Conservation (phyloP, 35 echinoderm and acorn worm species). For the Stichopus chloronotus region DNA sequence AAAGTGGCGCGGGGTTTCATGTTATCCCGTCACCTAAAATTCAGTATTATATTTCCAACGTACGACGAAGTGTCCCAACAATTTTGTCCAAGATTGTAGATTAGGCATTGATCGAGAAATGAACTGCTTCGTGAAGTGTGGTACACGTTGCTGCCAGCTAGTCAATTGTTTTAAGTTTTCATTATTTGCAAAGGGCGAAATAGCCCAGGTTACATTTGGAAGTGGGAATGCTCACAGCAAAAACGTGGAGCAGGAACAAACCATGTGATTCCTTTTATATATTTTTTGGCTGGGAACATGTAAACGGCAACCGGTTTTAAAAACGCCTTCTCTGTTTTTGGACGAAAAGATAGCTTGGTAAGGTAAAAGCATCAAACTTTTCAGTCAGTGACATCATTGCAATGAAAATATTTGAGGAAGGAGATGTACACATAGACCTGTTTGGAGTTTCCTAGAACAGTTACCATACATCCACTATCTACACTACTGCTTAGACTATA, state of each 20-base stretch:
- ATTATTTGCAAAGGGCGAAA: background rate
- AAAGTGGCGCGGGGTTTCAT: background rate
- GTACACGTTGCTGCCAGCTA: no score
- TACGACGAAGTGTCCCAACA: no score
- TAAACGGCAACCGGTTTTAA: background rate
- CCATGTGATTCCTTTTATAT: background rate
- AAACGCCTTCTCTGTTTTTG: background rate
- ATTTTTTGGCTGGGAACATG: background rate
- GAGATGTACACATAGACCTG: background rate
- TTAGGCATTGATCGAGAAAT: background rate
- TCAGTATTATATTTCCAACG: no score
- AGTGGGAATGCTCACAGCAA: constrained; percentile 2
- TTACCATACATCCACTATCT: background rate
- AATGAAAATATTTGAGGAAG: background rate
- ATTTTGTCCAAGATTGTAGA: background rate
- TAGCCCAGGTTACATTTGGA: background rate
- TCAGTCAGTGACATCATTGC: background rate
- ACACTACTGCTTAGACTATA: no score
- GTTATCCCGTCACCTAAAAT: no score
- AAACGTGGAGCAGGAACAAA: constrained; percentile 31
- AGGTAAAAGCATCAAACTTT: background rate
- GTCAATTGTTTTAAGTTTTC: background rate
- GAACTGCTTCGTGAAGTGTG: background rate
- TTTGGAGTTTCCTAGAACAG: background rate
- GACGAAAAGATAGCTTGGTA: background rate